Evolutionary conservation across 2,888 invertebrate species (phyloP), one percentile per base, ranked within the genome.

Genomic region (Cylloceria caligata): DNA sequence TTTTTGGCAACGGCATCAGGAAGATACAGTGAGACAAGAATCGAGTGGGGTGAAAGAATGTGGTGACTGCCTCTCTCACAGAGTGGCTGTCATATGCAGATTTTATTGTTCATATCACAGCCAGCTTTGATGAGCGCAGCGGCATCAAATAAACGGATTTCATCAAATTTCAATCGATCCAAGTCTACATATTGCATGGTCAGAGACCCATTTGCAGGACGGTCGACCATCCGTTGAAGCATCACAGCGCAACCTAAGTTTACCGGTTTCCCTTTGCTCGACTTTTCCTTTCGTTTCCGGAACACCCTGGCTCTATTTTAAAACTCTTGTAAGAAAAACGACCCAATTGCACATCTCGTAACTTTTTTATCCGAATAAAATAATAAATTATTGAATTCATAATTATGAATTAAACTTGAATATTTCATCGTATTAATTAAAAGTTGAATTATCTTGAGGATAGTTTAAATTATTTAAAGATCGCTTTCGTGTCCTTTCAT

Each of bases 41-140:
- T 47, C 24, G 45, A 62, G 64, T 60, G 24, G 30, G 34, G 60
- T 24, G 55, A 27, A 73, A 77, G 67, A 80, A 60, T 74, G 83
- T 81, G 85, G 87, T 88, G 90, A 87, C 86, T 88, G 94, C 94
- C 94, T 93, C 95, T 94, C 97, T 97, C 97, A 95, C 97, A 97
- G 97, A 96, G 96, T 97, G 97, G 96, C 94, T 97, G 97, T 97
- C 94, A 95, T 96, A 95, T 97, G 97, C 95, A 93, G 93, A 90
- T 92, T 89, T 88, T 92, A 91, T 90, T 90, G 88, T 89, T 94
- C 97, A 97, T 97, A 98, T 98, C 97, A 97, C 98, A 98, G 98
- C 97, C 97, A 98, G 98, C 98, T 98, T 98, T 98, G 97, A 97
- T 97, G 97, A 98, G 97, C 97, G 96, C 89, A 93, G 93, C 93